A percentile compares a stretch with the other conserved stretches of the same genome.
Conservation (phyloP, 2,797 vertebrate genomes). For the Benthosema pterotum region DNA sequence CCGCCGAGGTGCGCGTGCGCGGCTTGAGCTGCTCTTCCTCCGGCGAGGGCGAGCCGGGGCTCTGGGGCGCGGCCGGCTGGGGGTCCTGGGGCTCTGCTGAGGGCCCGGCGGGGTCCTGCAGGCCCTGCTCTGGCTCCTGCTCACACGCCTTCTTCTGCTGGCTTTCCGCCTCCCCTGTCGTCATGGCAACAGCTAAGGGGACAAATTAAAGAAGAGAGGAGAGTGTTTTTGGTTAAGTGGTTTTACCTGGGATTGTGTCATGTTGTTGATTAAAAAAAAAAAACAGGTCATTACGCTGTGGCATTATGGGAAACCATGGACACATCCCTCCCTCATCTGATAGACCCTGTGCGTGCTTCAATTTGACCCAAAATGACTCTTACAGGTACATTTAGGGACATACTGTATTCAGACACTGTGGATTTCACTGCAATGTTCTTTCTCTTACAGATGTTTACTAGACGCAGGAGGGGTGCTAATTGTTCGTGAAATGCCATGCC, state of each 20-base stretch:
- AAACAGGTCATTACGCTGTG: no score
- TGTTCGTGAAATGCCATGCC: no score
- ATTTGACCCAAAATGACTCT: no score
- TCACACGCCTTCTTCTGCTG: slow-evolving; percentile 82
- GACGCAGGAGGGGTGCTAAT: background rate
- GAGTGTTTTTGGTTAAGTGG: background rate
- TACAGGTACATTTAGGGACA: no score
- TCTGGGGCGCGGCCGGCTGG: slow-evolving; percentile 56
- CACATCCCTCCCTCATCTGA: background rate
- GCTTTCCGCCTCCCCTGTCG: slow-evolving; percentile 85
- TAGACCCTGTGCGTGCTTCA: background rate
- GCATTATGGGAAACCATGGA: background rate
- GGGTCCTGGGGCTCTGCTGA: slow-evolving; percentile 51
- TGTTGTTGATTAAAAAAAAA: no score
- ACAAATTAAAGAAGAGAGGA: no score
- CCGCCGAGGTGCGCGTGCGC: slow-evolving; percentile 78
- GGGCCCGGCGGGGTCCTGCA: slow-evolving; percentile 57
- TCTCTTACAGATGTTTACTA: slow-evolving; percentile 2
- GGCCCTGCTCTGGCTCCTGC: slow-evolving; percentile 79
- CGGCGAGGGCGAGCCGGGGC: slow-evolving; percentile 55
- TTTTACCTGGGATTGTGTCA: background rate
- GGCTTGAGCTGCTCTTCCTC: slow-evolving; percentile 85
- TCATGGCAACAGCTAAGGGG: slow-evolving; percentile 75
- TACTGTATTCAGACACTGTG: no score
- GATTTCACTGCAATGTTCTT: no score